A percentile compares a stretch with the other conserved stretches of the same genome.
Evolutionary conservation across 2,797 vertebrate genomes (phyloP).

Genomic region (Taenioides sp.): DNA sequence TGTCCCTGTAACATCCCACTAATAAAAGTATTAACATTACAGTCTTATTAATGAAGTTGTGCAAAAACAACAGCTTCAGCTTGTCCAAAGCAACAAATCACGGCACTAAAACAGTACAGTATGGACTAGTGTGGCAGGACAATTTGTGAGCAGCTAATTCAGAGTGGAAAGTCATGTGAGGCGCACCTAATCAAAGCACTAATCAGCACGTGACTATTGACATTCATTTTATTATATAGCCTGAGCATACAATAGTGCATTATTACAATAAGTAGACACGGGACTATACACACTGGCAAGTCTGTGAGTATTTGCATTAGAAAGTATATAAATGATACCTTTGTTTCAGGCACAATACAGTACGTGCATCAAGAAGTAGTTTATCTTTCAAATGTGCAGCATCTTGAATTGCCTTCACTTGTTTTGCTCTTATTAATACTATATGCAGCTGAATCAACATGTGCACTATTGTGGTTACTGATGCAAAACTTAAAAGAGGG

Average conservation of each 20-base stretch:
- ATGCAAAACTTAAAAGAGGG: background rate
- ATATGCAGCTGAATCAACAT: background rate
- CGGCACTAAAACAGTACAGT: background rate
- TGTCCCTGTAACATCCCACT: background rate
- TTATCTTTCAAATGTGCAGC: background rate
- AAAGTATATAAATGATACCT: background rate
- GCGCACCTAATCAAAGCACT: background rate
- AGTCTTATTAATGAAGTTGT: background rate
- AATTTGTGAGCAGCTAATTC: background rate
- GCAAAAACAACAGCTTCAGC: background rate
- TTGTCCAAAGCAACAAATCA: background rate
- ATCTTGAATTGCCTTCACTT: background rate
- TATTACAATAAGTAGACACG: background rate
- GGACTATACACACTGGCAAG: background rate
- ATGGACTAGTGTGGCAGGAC: background rate
- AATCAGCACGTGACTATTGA: background rate
- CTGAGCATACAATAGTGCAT: background rate
- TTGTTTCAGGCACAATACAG: background rate
- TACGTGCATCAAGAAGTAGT: background rate
- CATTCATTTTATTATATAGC: background rate
- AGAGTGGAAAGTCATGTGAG: conserved; percentile 3
- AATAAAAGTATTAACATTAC: background rate
- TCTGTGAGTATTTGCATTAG: background rate
- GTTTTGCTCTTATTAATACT: background rate
- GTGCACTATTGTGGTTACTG: background rate